Percentiles rank a stretch among this genome's conserved stretches.
phyloP scores from a whole-genome alignment of 2,888 invertebrate genomes.

The Hypolimnas misippus region DNA sequence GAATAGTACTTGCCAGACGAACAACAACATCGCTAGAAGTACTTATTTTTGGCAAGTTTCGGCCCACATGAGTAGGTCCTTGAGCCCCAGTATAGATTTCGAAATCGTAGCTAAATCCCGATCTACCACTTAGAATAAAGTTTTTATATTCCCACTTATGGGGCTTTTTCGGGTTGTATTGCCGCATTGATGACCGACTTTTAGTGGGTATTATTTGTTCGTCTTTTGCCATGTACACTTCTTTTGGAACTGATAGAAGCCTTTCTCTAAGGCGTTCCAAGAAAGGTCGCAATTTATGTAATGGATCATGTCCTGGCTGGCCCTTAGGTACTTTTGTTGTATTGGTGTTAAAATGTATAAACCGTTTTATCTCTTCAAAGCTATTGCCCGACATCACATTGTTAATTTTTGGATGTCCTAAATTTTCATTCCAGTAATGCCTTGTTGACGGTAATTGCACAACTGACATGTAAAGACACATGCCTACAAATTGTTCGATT shows the following conservation, averaged over 20 bases:
- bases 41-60: too few relatives aligned
- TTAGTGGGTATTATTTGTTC: not conserved
- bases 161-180: slow-evolving; percentile 7
- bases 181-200: not conserved
- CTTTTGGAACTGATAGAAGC: not conserved
- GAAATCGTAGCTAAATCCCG: slow-evolving; percentile 51
- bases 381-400: too few relatives aligned
- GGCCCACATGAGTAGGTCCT: too few relatives aligned
- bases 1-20: too few relatives aligned
- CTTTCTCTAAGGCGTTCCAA: not conserved
- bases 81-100: slow-evolving; percentile 53
- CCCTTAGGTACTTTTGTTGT: not conserved
- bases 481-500: too few relatives aligned
- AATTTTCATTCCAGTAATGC: too few relatives aligned
- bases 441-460: too few relatives aligned
- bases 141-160: slow-evolving; percentile 43
- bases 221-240: not conserved
- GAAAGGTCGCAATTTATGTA: not conserved
- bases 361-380: not conserved
- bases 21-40: too few relatives aligned
- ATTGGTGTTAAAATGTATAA: not conserved
- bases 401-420: too few relatives aligned
- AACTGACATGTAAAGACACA: too few relatives aligned
- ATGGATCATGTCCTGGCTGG: not conserved
- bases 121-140: slow-evolving; percentile 40